Evolutionary conservation across 2,797 vertebrate genomes (phyloP), one percentile per base, ranked within the genome.

Genomic region (Ctenochaetus hawaiiensis): DNA sequence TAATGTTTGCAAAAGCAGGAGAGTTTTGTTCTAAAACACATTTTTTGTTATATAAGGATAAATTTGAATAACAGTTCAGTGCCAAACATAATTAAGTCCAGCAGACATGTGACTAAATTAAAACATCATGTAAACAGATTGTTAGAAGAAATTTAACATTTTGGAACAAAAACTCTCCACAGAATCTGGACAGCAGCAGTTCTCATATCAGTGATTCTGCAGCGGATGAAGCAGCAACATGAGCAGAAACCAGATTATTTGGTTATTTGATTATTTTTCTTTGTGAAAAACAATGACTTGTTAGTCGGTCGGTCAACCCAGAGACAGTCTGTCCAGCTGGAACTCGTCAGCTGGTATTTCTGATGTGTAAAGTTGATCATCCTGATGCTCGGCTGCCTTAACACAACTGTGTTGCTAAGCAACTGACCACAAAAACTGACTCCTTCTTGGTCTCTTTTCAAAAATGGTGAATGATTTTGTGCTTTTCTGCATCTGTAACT

Each of bases 21-120:
- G 72, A 84, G 84, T 58, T 86, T 85, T 79, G 86, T 81, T 85
- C 65, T 22, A 47, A 76, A 83, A 54, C 62, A 18, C 30, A 70
- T 47, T 20, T 14, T 41, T 2, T 45, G 0, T 0, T 17, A 69
- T 7, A 16, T 16, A 18, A 8, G 17, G 17, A 63, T n/a, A 16
- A 41, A 7, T 2, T 14, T 16, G 8, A 37, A 16, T 18, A 26
- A 66, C 3, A 5, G 20, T 30, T 13, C 0, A 34, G 23, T 8
- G 48, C 30, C 18, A 48, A 41, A 56, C 9, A 65, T 17, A 6
- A 72, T 69, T 30, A 0, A 23, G 2, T 60, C 48, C 43, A 51
- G 20, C 4, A 45, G 9, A 66, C 66, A 65, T 63, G 18, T 45
- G 16, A 10, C 61, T 5, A 57, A 58, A 57, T 9, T 2, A 1